Percentiles rank a stretch among this genome's conserved stretches.
Evolutionary conservation across 1,140 invertebrate species (phyloP).

Genomic region (Atopsyche davidsoni): DNA sequence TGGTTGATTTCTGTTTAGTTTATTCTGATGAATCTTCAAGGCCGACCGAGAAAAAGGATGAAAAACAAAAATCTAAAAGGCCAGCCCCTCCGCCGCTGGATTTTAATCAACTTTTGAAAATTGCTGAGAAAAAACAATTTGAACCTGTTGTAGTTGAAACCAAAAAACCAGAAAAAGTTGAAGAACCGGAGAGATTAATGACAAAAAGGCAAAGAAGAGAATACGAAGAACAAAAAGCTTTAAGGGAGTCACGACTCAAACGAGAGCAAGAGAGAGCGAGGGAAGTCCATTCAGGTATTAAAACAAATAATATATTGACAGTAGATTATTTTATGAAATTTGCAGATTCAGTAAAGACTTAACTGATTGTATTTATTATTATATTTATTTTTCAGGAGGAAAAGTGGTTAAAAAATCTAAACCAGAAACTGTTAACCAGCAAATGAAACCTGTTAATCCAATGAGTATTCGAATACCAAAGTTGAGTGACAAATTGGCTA

Average conservation of each 20-base stretch:
- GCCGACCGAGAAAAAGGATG: constrained; percentile 43
- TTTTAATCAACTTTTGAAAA: constrained; percentile 66
- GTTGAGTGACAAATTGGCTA: constrained; percentile 38
- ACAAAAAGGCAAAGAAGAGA: constrained; percentile 76
- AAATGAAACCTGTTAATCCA: constrained; percentile 27
- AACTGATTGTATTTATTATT: constrained; percentile 9
- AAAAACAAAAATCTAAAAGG: constrained; percentile 54
- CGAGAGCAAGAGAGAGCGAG: constrained; percentile 20
- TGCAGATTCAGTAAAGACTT: background rate
- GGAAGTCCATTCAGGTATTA: background rate
- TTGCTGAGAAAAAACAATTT: constrained; percentile 77
- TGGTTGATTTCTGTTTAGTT: background rate
- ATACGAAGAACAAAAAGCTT: constrained; percentile 55
- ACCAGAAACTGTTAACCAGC: background rate
- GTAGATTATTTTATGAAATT: background rate
- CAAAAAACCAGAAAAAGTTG: constrained; percentile 50
- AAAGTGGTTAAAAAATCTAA: constrained; percentile 14
- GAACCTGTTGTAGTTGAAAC: constrained; percentile 64
- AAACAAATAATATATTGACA: background rate
- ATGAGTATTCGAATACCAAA: constrained; percentile 44
- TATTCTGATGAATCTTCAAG: background rate
- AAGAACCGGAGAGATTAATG: constrained; percentile 63
- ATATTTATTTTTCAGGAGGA: constrained; percentile 20
- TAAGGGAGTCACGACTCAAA: constrained; percentile 16
- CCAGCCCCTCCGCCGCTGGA: constrained; percentile 64